Evolutionary conservation across 2,888 invertebrate species (phyloP).

Genomic region (Zelleria hepariella): DNA sequence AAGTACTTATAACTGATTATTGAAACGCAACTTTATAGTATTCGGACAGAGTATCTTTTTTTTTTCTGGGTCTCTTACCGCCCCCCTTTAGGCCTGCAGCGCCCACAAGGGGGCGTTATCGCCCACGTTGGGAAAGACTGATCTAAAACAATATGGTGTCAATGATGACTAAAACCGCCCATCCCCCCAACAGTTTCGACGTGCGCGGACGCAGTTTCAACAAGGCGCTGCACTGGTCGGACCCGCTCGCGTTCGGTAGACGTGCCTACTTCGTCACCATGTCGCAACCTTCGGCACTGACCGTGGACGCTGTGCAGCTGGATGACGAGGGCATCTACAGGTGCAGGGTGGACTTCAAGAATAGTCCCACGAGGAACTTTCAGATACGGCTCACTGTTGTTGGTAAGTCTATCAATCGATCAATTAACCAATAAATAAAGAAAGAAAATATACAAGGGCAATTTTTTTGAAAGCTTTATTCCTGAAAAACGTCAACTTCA

Average conservation of each 20-base stretch:
- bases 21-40: no score
- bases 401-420: slow-evolving; percentile 83
- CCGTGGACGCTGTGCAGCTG: slow-evolving; percentile 85
- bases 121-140: no score
- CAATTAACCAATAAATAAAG: no score
- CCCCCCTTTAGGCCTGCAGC: no score
- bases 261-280: slow-evolving; percentile 88
- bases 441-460: no score
- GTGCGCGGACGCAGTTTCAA: slow-evolving; percentile 85
- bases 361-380: slow-evolving; percentile 89
- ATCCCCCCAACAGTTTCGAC: slow-evolving; percentile 77
- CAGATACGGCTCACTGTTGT: slow-evolving; percentile 90
- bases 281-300: slow-evolving; percentile 83
- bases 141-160: no score
- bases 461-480: no score
- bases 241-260: slow-evolving; percentile 84
- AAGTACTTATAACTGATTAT: no score
- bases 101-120: no score
- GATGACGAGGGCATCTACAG: slow-evolving; percentile 89
- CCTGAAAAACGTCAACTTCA: no score
- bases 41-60: no score
- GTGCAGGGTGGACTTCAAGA: slow-evolving; percentile 91
- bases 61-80: no score
- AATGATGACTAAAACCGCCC: background rate
- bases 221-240: slow-evolving; percentile 88